These are phyloP conservation scores for Engraulis encrasicolus DNA, from an alignment of 2,113 vertebrate species.

Conservation along the genomic window DNA sequence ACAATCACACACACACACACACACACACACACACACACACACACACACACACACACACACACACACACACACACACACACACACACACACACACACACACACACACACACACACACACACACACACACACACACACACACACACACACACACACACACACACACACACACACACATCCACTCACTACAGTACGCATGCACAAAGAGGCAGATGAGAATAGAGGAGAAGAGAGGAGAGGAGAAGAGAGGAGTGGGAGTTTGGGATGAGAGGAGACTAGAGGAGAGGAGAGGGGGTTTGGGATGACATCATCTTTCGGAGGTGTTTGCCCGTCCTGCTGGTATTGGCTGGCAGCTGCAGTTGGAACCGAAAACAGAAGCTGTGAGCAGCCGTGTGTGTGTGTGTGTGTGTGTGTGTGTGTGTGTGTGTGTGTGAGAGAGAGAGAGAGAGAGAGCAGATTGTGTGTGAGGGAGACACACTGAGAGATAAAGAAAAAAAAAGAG, in stretches of 20 bases:
- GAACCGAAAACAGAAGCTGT: not conserved
- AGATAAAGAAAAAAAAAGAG: too few species aligned
- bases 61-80: not conserved
- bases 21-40: not conserved
- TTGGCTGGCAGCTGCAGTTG: not conserved
- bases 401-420: not conserved
- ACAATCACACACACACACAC: too few species aligned
- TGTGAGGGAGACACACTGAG: too few species aligned
- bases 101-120: not conserved
- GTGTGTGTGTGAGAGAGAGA: slow-evolving; percentile 4
- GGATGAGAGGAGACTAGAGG: too few species aligned
- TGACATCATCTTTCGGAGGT: not conserved
- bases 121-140: too few species aligned
- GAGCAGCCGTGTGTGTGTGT: too few species aligned
- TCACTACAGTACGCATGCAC: too few species aligned
- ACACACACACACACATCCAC: too few species aligned
- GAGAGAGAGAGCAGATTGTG: slow-evolving; percentile 8
- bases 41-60: not conserved
- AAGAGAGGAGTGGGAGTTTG: too few species aligned
- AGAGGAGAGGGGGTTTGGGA: not conserved
- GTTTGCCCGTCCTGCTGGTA: not conserved
- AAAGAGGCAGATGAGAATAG: too few species aligned
- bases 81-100: not conserved
- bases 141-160: too few species aligned
- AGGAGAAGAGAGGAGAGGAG: too few species aligned